phyloP scores from a whole-genome alignment of 2,113 vertebrate genomes.

The Capreolus pygargus region DNA sequence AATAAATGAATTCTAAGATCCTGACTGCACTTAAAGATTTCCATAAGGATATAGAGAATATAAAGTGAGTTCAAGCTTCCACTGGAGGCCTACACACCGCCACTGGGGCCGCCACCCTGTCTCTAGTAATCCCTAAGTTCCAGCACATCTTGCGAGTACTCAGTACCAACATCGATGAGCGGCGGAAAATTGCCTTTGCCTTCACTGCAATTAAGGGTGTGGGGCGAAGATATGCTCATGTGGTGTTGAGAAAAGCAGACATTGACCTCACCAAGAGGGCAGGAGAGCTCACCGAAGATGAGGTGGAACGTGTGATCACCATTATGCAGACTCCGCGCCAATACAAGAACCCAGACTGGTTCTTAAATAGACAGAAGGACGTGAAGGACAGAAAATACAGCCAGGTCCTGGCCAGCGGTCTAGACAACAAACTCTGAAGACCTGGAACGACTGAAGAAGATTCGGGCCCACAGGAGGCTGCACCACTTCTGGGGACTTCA shows the following conservation, averaged over 20 bases:
- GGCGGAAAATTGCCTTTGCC: too few relatives aligned
- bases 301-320: slow-evolving; percentile 95
- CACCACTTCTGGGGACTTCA: slow-evolving; percentile 96
- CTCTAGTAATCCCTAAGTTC: too few relatives aligned
- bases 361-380: slow-evolving; percentile 96
- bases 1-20: not conserved
- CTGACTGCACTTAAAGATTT: not conserved
- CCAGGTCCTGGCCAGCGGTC: slow-evolving; percentile 94
- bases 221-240: slow-evolving; percentile 92
- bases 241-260: slow-evolving; percentile 94
- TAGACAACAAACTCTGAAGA: slow-evolving; percentile 97
- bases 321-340: slow-evolving; percentile 98
- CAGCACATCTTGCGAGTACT: too few relatives aligned
- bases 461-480: slow-evolving; percentile 91
- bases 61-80: not conserved
- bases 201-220: slow-evolving; percentile 83
- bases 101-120: too few relatives aligned
- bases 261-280: slow-evolving; percentile 94
- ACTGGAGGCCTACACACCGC: too few relatives aligned
- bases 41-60: not conserved
- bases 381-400: slow-evolving; percentile 96
- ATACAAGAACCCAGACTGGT: slow-evolving; percentile 98
- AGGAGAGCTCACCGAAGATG: slow-evolving; percentile 92
- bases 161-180: too few relatives aligned
- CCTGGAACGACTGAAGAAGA: slow-evolving; percentile 95